phyloP scores from a whole-genome alignment of 2,888 invertebrate genomes.

The Congeria kusceri region DNA sequence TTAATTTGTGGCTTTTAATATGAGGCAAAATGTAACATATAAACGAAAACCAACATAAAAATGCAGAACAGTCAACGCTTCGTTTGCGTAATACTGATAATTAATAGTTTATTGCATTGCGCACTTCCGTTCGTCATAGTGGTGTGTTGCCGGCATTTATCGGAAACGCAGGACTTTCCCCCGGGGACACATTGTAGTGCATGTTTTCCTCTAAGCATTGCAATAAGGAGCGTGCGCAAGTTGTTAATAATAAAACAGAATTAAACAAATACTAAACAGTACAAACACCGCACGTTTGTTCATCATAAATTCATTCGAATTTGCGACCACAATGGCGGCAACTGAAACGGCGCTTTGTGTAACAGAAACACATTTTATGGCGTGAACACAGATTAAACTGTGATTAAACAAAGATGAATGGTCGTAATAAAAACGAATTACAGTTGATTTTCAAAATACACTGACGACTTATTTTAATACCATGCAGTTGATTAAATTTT shows the following conservation, averaged over 20 bases:
- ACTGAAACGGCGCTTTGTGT: background rate
- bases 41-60: no score
- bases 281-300: background rate
- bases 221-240: background rate
- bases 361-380: background rate
- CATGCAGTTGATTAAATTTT: constrained; percentile 4
- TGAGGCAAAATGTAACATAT: no score
- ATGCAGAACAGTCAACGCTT: no score
- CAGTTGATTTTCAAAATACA: background rate
- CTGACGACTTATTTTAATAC: constrained; percentile 2
- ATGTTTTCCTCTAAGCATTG: no score
- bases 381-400: background rate
- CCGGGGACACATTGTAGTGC: no score
- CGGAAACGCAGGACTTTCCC: no score
- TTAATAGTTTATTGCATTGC: no score
- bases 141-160: no score
- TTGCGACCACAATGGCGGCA: background rate
- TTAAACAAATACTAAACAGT: constrained; percentile 1
- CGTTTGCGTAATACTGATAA: no score
- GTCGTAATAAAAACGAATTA: constrained; percentile 2
- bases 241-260: background rate
- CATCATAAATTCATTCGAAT: constrained; percentile 10
- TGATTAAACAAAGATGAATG: constrained; percentile 10
- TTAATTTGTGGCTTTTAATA: no score
- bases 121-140: no score